Evolutionary conservation across 2,888 invertebrate species (phyloP).

Genomic region (Andrena praecox): DNA sequence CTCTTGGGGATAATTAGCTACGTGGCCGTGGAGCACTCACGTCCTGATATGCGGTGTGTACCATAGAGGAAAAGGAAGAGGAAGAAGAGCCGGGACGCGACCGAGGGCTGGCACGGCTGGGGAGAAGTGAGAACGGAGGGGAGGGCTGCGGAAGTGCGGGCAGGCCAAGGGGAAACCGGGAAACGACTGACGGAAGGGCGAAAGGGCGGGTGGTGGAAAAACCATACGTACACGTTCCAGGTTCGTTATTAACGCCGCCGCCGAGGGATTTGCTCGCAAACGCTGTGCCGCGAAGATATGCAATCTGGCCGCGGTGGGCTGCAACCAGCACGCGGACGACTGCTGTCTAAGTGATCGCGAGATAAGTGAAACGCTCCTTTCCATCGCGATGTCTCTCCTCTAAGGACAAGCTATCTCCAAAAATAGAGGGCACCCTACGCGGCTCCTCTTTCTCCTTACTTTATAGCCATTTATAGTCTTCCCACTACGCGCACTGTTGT

Average conservation of each 20-base stretch:
- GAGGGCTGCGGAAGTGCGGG: not conserved
- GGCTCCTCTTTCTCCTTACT: not conserved
- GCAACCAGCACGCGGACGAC: constrained; percentile 62
- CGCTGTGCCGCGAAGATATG: constrained; percentile 69
- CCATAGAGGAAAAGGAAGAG: constrained; percentile 53
- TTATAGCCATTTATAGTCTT: not conserved
- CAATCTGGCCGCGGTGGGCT: constrained; percentile 66
- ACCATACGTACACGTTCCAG: constrained; percentile 69
- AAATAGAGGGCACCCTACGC: not conserved
- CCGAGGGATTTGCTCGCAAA: constrained; percentile 71
- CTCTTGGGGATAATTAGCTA: constrained; percentile 83
- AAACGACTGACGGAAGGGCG: constrained; percentile 15
- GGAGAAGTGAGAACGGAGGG: not conserved
- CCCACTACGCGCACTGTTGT: not conserved
- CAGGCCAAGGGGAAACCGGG: not conserved
- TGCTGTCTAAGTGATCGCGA: constrained; percentile 74
- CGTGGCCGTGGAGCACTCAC: constrained; percentile 76
- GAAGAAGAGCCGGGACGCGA: constrained; percentile 17
- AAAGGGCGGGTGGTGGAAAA: constrained; percentile 53
- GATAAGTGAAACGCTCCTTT: constrained; percentile 73
- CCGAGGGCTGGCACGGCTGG: not conserved
- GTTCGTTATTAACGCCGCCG: constrained; percentile 74
- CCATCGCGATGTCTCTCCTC: constrained; percentile 53
- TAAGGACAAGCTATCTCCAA: constrained; percentile 8
- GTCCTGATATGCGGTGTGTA: constrained; percentile 71